Evolutionary conservation across 2,113 vertebrate genomes (phyloP), one percentile per base, ranked within the genome.

Genomic region (Emydura subglobosa): DNA sequence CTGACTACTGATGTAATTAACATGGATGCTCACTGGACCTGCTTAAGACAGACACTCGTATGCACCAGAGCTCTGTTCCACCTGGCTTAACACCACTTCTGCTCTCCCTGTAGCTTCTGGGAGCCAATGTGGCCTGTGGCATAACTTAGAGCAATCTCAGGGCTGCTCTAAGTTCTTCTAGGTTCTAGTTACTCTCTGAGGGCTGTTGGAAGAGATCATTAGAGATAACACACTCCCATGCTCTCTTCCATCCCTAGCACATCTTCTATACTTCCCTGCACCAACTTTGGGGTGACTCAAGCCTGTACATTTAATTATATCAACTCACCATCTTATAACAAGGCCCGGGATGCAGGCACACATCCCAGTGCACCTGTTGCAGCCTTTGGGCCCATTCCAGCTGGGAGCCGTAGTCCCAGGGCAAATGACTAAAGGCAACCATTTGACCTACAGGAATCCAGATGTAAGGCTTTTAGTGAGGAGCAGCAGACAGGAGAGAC

Each of bases 1-100:
- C 9, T 89, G 59, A 85, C 51, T 82, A 79, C 29, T 91, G 34
- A 76, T 89, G 86, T 83, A 90, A 85, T 87, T 94, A 92, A 82
- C 80, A 74, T 90, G 82, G 54, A 81, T 80, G 81, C 82, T 79
- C 10, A 88, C 85, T 89, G 49, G 13, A 79, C 39, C 80, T 82
- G 4, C 57, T 54, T 90, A 81, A 88, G 94, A 34, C 22, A 78
- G 83, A 54, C 29, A 55, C 85, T 79, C 34, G 55, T 0, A 82
- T 85, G 55, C 5, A 65, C 39, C 24, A 53, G 10, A 54, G 25
- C n/a, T 87, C 82, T 72, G 9, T 31, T n/a, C 61, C 65, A 79
- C 74, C 25, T 31, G 27, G 4, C 19, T 92, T 84, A 83, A 80
- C 34, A 29, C 24, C 84, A 7, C 68, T 2, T 61, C 10, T 85